Evolutionary conservation across 2,888 invertebrate genomes (phyloP).

Genomic region (Atrina japonica): DNA sequence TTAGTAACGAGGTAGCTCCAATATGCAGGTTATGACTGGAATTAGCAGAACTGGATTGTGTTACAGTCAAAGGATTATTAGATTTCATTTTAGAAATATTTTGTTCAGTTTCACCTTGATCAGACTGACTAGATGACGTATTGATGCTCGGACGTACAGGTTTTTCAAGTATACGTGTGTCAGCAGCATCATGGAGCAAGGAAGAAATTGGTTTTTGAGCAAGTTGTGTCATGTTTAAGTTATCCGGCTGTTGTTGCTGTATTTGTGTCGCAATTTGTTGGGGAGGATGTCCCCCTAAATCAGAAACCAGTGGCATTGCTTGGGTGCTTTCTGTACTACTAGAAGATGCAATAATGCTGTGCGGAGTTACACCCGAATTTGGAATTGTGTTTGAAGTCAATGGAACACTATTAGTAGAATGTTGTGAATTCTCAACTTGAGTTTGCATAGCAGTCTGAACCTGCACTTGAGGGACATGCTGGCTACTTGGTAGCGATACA

Average conservation of each 20-base stretch:
- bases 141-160: background rate
- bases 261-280: background rate
- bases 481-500: background rate
- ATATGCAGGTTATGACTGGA: background rate
- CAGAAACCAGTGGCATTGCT: background rate
- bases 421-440: background rate
- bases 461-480: background rate
- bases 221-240: background rate
- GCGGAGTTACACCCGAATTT: background rate
- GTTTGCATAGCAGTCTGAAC: constrained; percentile 27
- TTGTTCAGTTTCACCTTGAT: constrained; percentile 1
- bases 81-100: background rate
- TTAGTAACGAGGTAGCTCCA: constrained; percentile 28
- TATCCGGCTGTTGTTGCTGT: background rate
- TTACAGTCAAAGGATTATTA: background rate
- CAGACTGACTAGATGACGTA: constrained; percentile 6
- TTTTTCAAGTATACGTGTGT: background rate
- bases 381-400: constrained; percentile 1
- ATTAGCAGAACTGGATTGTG: background rate
- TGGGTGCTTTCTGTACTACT: background rate
- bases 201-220: background rate
- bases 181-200: no score
- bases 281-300: constrained; percentile 1
- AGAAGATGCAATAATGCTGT: constrained; percentile 20
- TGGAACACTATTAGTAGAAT: constrained; percentile 3